Base-by-base conservation (phyloP, 2,888 invertebrate genomes). In the Stenurella melanura region DNA sequence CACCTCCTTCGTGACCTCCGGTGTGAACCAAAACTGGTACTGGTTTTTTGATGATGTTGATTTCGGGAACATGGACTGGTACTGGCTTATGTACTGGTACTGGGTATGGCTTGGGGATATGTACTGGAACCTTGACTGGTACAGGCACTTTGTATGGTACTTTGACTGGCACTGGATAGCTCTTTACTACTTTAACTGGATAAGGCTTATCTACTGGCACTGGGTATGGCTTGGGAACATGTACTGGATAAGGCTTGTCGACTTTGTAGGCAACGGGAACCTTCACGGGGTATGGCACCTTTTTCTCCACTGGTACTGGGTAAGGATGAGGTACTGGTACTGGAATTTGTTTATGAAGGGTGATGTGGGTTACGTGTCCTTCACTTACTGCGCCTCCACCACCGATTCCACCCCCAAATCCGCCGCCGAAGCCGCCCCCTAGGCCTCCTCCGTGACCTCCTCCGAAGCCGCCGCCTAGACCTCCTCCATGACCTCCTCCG, bases 251-350 rank as follows among this genome's bases (percentile, higher is more conserved):
- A 63, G 93, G 93, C 89, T 91, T 92, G 90, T 91, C 92, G 73
- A 92, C 89, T 30, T 90, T 90, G 0, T 92, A 90, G 1, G 92
- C 84, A 38, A 92, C 90, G 61, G 92, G 90, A 81, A 90, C 92
- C 70, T 91, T 92, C 0, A 88, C 88, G 15, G 87, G 86, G 70
- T 93, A 92, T 80, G 93, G 94, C 78, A 95, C 93, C 87, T 92
- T 93, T 91, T 93, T 95, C 89, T 94, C 94, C 15, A 89, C 85
- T 34, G 91, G 91, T 6, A 95, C 95, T 66, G 95, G 95, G 26
- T 81, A 80, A 0, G 84, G 84, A 88, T 95, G 79, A 81, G 91
- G 91, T 75, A 90, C 90, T 50, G 90, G 92, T 80, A 92, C 90
- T 50, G 91, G 92, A 64, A 93, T 91, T 82, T 92, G 92, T 88